A percentile compares a stretch with the other conserved stretches of the same genome.
These are phyloP conservation scores for Rhinatrema bivittatum DNA, from an alignment of 2,797 vertebrate species.

Conservation along the genomic window DNA sequence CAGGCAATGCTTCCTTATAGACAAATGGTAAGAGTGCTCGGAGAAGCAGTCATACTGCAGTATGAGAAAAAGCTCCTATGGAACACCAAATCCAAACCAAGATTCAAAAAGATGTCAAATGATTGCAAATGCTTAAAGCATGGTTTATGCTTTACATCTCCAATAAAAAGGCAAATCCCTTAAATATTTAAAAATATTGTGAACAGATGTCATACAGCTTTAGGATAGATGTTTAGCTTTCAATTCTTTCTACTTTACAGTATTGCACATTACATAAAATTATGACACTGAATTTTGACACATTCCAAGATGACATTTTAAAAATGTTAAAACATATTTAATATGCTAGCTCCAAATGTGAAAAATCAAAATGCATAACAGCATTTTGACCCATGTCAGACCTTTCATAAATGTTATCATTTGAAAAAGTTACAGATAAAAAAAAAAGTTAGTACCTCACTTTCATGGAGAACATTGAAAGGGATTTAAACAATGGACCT, in stretches of 20 bases:
- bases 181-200: conserved; percentile 1
- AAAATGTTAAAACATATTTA: too few species aligned
- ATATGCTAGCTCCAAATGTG: too few species aligned
- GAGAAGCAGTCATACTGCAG: background rate
- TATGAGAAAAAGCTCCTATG: background rate
- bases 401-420: too few species aligned
- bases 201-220: too few species aligned
- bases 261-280: conserved; percentile 1
- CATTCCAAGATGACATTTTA: background rate
- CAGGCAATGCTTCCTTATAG: background rate
- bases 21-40: background rate
- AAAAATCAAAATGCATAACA: too few species aligned
- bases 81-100: background rate
- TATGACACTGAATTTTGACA: conserved; percentile 5
- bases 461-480: too few species aligned
- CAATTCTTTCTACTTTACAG: background rate
- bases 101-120: conserved; percentile 1
- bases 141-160: background rate
- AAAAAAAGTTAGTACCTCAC: too few species aligned
- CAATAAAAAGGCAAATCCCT: conserved; percentile 5
- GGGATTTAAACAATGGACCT: too few species aligned
- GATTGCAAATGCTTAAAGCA: background rate
- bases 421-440: too few species aligned
- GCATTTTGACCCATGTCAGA: too few species aligned
- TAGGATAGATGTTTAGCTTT: background rate